Evolutionary conservation across 2,888 invertebrate genomes (phyloP), one percentile per base, ranked within the genome.

Genomic region (Lissocephala sabroskyi): DNA sequence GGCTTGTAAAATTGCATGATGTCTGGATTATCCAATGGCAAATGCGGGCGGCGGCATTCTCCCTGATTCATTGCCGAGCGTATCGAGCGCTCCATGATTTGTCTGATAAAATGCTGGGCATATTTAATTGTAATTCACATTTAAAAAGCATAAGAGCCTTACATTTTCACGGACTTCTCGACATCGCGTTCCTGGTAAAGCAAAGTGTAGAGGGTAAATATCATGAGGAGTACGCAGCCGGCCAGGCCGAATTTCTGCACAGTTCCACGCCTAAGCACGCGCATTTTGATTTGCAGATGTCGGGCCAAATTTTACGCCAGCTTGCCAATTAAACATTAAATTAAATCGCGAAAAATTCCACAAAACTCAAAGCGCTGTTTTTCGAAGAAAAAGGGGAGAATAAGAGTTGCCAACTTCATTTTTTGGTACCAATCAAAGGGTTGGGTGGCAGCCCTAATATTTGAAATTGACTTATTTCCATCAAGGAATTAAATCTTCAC

Each of bases 1-100:
- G 88, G 86, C 9, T 87, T 81, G 50, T 93, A 88, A 66, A 91
- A 93, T 77, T 89, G 89, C 84, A 89, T 90, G 28, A 95, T 90
- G 66, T 92, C 92, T 5, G 90, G 89, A 55, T 91, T 89, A 68
- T 89, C 86, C 26, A 92, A 83, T 5, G 90, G 89, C 50, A 93
- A 82, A 41, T 87, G 82, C 0, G 92, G 92, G 64, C 89, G 87
- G 59, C 87, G 88, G 62, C 92, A 92, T 18, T 88, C 87, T 39
- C 83, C 81, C 46, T 81, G 82, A 71, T 86, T 86, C 45, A 83
- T 81, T 44, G 78, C 62, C 1, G 85, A 83, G 49, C 84, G 81
- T 53, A 87, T 87, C 3, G 85, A 77, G 45, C 85, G 81, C 55
- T 87, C 85, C 41, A 87, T 87, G 55, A 85, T 79, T 59, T 83